Evolutionary conservation across 2,888 invertebrate genomes (phyloP).

Genomic region (Diadromus collaris): DNA sequence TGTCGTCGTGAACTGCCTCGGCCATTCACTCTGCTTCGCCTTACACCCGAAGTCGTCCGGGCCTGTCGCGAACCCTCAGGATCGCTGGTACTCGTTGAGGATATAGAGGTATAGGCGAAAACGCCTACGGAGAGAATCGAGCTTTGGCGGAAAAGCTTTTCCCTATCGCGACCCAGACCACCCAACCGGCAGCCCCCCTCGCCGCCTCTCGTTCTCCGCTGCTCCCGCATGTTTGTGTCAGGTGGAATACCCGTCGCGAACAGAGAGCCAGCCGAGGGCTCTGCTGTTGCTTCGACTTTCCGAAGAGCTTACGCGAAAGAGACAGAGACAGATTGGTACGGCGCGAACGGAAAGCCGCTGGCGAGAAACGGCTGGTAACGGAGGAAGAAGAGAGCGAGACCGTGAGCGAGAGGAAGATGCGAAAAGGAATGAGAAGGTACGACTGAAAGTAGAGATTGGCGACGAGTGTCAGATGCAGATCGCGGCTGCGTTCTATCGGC

Average conservation of each 20-base stretch:
- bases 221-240: conserved; percentile 56
- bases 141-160: conserved; percentile 32
- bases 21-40: neutral
- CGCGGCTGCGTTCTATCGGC: conserved; percentile 48
- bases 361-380: conserved; percentile 58
- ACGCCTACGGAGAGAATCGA: conserved; percentile 29
- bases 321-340: conserved; percentile 26
- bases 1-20: neutral
- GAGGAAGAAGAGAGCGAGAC: conserved; percentile 48
- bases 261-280: conserved; percentile 54
- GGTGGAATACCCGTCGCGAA: conserved; percentile 60
- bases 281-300: conserved; percentile 54
- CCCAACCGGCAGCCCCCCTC: neutral
- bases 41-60: neutral
- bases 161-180: conserved; percentile 26
- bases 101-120: conserved; percentile 26
- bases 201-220: conserved; percentile 9
- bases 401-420: conserved; percentile 58
- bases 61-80: conserved; percentile 3
- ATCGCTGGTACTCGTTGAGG: neutral
- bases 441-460: conserved; percentile 64
- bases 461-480: conserved; percentile 70
- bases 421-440: conserved; percentile 54
- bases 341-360: conserved; percentile 44
- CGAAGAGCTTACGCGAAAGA: conserved; percentile 41